Conservation (phyloP, 2,113 vertebrate genomes). For the Clinocottus analis region DNA sequence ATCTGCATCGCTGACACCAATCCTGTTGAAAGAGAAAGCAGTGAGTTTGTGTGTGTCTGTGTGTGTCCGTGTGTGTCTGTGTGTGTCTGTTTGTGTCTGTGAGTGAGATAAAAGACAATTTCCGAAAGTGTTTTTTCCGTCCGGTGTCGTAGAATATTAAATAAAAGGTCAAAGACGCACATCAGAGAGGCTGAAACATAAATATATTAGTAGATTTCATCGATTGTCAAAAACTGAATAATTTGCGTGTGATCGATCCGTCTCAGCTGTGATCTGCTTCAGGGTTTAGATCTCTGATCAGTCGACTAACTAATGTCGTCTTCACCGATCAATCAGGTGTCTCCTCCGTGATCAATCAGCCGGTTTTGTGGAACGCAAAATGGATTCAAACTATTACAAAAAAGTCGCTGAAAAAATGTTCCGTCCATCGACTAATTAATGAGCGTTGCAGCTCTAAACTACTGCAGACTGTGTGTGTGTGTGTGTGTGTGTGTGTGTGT, state of each 20-base stretch:
- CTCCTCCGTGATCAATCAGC: too few species aligned
- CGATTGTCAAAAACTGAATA: too few species aligned
- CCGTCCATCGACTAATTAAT: neutral
- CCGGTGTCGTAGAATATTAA: neutral
- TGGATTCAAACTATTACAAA: too few species aligned
- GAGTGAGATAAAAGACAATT: neutral
- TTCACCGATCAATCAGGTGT: too few species aligned
- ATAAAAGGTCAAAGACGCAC: neutral
- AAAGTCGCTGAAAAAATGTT: too few species aligned
- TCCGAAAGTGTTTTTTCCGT: neutral
- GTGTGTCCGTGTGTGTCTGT: neutral
- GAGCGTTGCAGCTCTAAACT: neutral
- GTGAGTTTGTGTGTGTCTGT: neutral
- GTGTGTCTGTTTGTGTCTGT: neutral
- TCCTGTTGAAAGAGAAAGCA: slow-evolving; percentile 55
- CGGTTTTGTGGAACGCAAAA: too few species aligned
- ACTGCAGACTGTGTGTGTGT: neutral
- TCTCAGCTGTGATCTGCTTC: too few species aligned
- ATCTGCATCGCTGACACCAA: slow-evolving; percentile 71
- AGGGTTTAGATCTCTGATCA: too few species aligned
- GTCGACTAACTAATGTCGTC: too few species aligned
- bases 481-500: neutral
- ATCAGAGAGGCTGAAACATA: neutral
- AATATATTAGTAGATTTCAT: too few species aligned
- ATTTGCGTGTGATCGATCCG: too few species aligned